Percentiles rank a stretch among this genome's conserved stretches.
These are phyloP conservation scores for Acleris holmiana DNA, from an alignment of 2,888 invertebrate genomes.

Conservation along the genomic window DNA sequence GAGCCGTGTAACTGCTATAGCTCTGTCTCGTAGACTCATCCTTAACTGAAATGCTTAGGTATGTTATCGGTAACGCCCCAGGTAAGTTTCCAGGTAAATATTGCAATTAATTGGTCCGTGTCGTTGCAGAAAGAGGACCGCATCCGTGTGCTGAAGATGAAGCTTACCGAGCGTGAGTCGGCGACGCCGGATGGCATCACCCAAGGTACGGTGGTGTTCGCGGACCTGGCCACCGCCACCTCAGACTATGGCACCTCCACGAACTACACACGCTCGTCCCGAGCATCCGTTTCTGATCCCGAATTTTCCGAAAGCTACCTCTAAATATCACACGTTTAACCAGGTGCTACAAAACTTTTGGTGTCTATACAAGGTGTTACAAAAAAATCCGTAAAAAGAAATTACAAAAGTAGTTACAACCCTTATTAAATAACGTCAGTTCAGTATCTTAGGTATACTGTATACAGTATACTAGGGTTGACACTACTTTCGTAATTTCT, in stretches of 20 bases:
- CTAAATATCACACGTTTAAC: conserved; percentile 57
- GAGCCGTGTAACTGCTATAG: too few species aligned
- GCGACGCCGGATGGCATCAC: conserved; percentile 84
- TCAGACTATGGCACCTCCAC: conserved; percentile 91
- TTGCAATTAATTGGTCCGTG: neutral
- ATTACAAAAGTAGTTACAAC: too few species aligned
- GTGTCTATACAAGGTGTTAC: too few species aligned
- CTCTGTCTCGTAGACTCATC: too few species aligned
- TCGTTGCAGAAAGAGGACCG: conserved; percentile 93
- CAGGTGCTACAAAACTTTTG: conserved; percentile 17
- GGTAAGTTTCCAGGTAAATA: too few species aligned
- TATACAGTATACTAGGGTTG: too few species aligned
- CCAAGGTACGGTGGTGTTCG: conserved; percentile 91
- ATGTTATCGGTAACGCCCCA: too few species aligned
- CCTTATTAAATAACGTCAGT: too few species aligned
- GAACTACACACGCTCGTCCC: conserved; percentile 91
- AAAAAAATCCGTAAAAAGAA: too few species aligned
- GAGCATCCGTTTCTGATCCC: conserved; percentile 93
- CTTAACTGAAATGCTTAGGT: too few species aligned
- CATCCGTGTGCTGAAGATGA: conserved; percentile 91
- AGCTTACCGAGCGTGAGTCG: conserved; percentile 91
- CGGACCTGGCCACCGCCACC: conserved; percentile 91
- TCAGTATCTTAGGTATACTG: too few species aligned
- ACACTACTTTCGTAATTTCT: too few species aligned
- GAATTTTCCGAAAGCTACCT: conserved; percentile 95